A percentile compares a stretch with the other conserved stretches of the same genome.
Conservation (phyloP, 2,888 invertebrate genomes). For the Morpho helenor region DNA sequence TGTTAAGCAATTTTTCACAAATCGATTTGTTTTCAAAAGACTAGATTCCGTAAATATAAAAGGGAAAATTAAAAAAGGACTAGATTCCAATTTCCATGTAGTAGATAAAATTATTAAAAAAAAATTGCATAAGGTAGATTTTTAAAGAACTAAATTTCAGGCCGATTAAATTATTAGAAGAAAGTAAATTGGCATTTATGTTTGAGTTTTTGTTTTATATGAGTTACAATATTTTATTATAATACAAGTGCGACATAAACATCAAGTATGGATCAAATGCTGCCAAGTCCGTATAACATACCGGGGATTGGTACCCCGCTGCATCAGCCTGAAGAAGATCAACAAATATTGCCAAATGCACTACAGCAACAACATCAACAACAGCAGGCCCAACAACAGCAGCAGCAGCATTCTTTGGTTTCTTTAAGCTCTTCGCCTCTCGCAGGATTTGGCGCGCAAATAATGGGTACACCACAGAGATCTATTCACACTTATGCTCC, state of each 20-base stretch:
- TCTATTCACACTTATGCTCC: constrained; percentile 88
- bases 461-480: constrained; percentile 84
- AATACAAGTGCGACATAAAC: not conserved
- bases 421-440: constrained; percentile 80
- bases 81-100: too few relatives aligned
- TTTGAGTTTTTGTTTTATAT: too few relatives aligned
- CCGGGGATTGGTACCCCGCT: constrained; percentile 94
- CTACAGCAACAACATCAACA: constrained; percentile 88
- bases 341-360: constrained; percentile 92
- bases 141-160: too few relatives aligned
- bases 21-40: too few relatives aligned
- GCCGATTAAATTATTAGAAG: too few relatives aligned
- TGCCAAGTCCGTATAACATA: constrained; percentile 93
- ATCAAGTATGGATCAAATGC: constrained; percentile 91
- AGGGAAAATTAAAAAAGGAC: too few relatives aligned
- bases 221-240: too few relatives aligned
- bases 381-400: constrained; percentile 75
- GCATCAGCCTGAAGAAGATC: constrained; percentile 94
- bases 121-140: too few relatives aligned
- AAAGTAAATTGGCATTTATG: too few relatives aligned
- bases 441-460: constrained; percentile 80
- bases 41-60: too few relatives aligned
- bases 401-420: constrained; percentile 73
- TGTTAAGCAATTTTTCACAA: too few relatives aligned
- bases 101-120: too few relatives aligned